Base-by-base conservation (phyloP, 2,888 invertebrate species). In the Drosophila barbarae region DNA sequence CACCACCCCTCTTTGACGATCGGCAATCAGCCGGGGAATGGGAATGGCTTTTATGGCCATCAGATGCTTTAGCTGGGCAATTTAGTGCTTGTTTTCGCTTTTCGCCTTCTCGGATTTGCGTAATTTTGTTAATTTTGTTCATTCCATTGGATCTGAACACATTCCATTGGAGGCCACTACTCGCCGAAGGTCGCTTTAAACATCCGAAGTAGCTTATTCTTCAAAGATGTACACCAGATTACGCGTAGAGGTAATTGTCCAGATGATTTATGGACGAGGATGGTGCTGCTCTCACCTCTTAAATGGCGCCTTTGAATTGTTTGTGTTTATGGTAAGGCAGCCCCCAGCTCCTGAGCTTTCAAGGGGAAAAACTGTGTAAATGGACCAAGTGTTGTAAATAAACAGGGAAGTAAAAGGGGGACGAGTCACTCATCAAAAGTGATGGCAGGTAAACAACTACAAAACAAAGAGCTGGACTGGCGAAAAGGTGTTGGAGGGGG, bases 91-190 rank as follows among this genome's bases (percentile, higher is more conserved):
- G 44, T 28, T 30, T 41, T 68, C 18, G 26, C 44, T 28, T 15
- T 41, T 68, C n/a, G 23, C 47, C 39, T 53, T 42, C 56, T 32
- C 26, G 44, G 44, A 58, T 73, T 77, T 80, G 70, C 73, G 75
- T 61, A 80, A 77, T 75, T 38, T 59, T 30, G 18, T 23, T 23
- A 30, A 46, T 46, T 46, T 41, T 39, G 38, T 52, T 52, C n/a
- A 28, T 41, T 39, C 12, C 9, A 30, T 32, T 54, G 42, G 50
- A 50, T 61, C 23, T 32, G 28, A 63, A 28, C 53, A 54, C 53
- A 64, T 64, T 56, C 44, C 36, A 18, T n/a, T 3, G 41, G 50
- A 66, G 66, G 66, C 64, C 65, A 44, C 50, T 10, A 34, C 21
- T 13, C 13, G 65, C 15, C 38, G 66, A 66, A 66, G 66, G 66